Evolutionary conservation across 2,888 invertebrate species (phyloP).

Genomic region (Mycogona germanica): DNA sequence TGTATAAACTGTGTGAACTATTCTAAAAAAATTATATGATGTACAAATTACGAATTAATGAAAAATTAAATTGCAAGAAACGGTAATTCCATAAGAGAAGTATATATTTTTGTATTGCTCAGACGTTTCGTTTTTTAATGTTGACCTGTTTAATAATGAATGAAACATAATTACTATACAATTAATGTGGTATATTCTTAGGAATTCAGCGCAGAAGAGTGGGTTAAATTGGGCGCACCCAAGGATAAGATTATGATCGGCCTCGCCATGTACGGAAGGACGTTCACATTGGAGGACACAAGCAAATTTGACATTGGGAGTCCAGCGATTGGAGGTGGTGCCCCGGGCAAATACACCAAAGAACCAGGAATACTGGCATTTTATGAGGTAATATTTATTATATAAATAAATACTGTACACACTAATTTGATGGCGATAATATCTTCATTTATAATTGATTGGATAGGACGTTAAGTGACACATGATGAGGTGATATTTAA

Average conservation of each 20-base stretch:
- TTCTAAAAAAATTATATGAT: not conserved
- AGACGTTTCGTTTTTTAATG: not conserved
- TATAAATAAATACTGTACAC: not conserved
- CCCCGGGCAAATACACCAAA: slow-evolving; percentile 72
- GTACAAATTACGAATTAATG: too few relatives aligned
- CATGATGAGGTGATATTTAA: too few relatives aligned
- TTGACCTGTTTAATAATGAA: not conserved
- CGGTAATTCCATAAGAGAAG: not conserved
- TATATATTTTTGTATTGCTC: slow-evolving; percentile 2
- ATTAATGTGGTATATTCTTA: slow-evolving; percentile 28
- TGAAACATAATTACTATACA: not conserved
- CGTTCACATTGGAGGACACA: slow-evolving; percentile 73
- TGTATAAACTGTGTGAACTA: not conserved
- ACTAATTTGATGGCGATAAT: too few relatives aligned
- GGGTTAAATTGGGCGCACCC: slow-evolving; percentile 86
- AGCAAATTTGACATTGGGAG: slow-evolving; percentile 88
- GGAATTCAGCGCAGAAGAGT: slow-evolving; percentile 82
- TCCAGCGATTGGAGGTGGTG: slow-evolving; percentile 75
- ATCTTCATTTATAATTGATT: too few relatives aligned
- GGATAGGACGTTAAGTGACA: too few relatives aligned
- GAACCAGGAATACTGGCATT: slow-evolving; percentile 92
- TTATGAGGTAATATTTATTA: slow-evolving; percentile 54
- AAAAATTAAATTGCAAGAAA: not conserved
- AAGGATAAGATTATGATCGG: slow-evolving; percentile 89
- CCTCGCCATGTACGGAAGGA: slow-evolving; percentile 87